phyloP scores from a whole-genome alignment of 2,113 vertebrate genomes.

The Notarius lentiginosus region DNA sequence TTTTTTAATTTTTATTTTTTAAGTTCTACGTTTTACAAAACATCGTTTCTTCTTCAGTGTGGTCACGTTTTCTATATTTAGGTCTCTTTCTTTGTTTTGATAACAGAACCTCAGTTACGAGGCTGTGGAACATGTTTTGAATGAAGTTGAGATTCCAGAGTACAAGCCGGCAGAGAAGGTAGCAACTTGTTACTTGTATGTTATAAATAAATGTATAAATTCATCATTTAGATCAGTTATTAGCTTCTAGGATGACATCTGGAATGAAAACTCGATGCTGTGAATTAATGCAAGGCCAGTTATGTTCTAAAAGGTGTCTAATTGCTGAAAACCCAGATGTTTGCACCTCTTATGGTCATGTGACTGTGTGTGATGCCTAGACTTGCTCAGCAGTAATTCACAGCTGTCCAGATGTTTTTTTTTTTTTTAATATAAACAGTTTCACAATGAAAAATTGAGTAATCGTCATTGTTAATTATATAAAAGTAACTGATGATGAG shows the following conservation, averaged over 20 bases:
- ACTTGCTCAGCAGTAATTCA: neutral
- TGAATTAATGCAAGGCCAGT: neutral
- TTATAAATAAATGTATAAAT: neutral
- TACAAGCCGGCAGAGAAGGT: conserved; percentile 94
- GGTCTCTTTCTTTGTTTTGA: neutral
- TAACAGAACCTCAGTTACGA: conserved; percentile 82
- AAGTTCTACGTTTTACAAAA: too few relatives aligned
- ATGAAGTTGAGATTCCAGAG: conserved; percentile 81
- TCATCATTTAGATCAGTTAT: neutral
- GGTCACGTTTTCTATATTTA: neutral
- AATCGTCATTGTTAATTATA: neutral
- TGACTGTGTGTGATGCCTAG: neutral
- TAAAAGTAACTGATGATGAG: neutral
- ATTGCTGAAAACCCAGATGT: neutral
- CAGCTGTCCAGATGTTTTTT: neutral
- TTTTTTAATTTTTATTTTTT: too few relatives aligned
- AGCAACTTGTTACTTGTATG: conserved; percentile 39
- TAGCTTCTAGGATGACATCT: neutral
- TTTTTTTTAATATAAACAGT: too few relatives aligned
- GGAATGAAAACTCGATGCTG: neutral
- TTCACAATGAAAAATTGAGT: neutral
- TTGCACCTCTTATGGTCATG: neutral
- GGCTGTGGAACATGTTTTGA: conserved; percentile 75
- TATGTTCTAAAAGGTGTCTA: too few relatives aligned
- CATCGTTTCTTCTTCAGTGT: neutral